Conservation (phyloP, 1,140 invertebrate genomes). For the Bathynomus jamesi region DNA sequence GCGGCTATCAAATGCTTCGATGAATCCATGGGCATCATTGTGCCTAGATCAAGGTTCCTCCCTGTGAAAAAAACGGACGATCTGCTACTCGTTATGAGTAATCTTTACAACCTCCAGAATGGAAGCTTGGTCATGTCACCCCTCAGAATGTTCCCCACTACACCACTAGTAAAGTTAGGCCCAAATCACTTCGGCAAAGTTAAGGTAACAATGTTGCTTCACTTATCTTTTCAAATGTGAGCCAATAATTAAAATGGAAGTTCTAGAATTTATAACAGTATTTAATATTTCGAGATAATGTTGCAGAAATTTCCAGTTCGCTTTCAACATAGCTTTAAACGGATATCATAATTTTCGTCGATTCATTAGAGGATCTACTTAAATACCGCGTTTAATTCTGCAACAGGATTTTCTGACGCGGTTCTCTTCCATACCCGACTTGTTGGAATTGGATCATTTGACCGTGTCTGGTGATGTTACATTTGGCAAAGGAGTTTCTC, state of each 20-base stretch:
- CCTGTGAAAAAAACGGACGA: constrained; percentile 99
- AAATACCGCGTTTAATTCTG: too few species aligned
- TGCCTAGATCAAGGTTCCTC: constrained; percentile 90
- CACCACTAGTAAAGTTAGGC: constrained; percentile 92
- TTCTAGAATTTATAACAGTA: too few species aligned
- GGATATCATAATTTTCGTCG: too few species aligned
- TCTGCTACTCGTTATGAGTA: constrained; percentile 94
- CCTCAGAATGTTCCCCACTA: constrained; percentile 83
- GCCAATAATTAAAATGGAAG: too few species aligned
- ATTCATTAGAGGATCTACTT: too few species aligned
- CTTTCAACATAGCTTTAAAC: too few species aligned
- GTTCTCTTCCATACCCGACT: constrained; percentile 93
- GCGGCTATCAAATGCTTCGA: constrained; percentile 98
- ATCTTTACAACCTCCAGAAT: constrained; percentile 82
- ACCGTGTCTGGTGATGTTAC: constrained; percentile 99
- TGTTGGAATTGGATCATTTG: constrained; percentile 94
- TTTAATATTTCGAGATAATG: too few species aligned
- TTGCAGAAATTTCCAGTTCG: too few species aligned
- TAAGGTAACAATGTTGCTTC: constrained; percentile 20
- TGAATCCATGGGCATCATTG: constrained; percentile 80
- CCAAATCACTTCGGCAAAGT: constrained; percentile 92
- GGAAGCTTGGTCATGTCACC: constrained; percentile 91
- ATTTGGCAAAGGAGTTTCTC: constrained; percentile 85
- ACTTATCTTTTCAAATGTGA: too few species aligned
- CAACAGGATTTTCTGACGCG: constrained; percentile 85